Percentiles rank a stretch among this genome's conserved stretches.
These are phyloP conservation scores for Dallia pectoralis DNA, from an alignment of 2,797 vertebrate genomes.

Conservation along the genomic window DNA sequence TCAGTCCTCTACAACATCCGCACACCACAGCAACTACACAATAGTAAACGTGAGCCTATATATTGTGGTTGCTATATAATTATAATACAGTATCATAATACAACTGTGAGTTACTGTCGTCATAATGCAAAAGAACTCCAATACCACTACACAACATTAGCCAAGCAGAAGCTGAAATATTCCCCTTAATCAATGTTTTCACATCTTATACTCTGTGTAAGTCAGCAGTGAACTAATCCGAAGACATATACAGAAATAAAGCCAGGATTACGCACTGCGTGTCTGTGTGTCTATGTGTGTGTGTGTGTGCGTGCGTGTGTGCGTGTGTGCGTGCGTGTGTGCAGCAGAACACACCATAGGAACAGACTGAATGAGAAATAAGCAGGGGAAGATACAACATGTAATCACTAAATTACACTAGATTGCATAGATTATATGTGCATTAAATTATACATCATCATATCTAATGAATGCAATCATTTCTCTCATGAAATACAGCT, in stretches of 20 bases:
- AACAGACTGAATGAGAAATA: neutral
- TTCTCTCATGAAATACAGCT: neutral
- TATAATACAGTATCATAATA: no score
- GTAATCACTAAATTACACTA: no score
- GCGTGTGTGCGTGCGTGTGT: neutral
- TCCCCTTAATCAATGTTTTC: neutral
- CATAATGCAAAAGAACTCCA: neutral
- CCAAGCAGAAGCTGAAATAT: neutral
- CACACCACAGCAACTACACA: neutral
- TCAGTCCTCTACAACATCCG: neutral
- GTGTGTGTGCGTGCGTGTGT: neutral
- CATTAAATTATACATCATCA: neutral
- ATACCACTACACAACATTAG: neutral
- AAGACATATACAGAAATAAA: neutral
- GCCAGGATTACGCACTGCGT: neutral
- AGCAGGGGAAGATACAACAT: neutral
- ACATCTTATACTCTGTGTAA: neutral
- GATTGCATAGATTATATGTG: neutral
- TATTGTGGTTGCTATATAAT: no score
- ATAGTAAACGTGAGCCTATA: no score
- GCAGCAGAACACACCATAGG: neutral
- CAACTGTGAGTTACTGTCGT: no score
- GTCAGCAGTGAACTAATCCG: neutral
- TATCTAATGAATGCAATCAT: neutral
- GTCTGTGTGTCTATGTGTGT: constrained; percentile 18